Conservation (phyloP, 1,140 invertebrate genomes). For the Penaeus vannamei region DNA sequence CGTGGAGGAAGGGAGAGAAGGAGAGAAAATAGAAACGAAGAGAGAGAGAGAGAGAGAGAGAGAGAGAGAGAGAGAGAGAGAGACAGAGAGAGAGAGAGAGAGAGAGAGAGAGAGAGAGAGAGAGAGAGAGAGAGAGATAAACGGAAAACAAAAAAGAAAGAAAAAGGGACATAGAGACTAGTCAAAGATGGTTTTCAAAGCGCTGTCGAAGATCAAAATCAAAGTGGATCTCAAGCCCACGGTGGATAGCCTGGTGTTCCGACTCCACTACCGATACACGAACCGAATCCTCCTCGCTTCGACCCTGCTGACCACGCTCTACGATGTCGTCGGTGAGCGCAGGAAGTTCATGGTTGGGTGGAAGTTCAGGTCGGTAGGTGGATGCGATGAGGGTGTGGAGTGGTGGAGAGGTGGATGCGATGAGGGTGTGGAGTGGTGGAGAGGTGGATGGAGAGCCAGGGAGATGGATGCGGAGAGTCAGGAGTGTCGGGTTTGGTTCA, state of each 20-base stretch:
- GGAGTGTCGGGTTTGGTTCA: too few relatives aligned
- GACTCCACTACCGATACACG: conserved; percentile 75
- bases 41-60: background rate
- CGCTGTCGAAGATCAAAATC: conserved; percentile 47
- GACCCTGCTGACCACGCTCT: conserved; percentile 71
- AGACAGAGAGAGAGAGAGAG: background rate
- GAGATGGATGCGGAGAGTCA: too few relatives aligned
- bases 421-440: too few relatives aligned
- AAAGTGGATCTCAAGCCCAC: conserved; percentile 66
- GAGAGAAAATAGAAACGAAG: background rate
- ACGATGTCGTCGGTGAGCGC: conserved; percentile 53
- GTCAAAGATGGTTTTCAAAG: conserved; percentile 18
- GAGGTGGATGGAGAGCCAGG: too few relatives aligned
- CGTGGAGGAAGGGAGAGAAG: background rate
- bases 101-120: background rate
- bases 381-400: too few relatives aligned
- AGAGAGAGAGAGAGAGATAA: background rate
- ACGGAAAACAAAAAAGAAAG: background rate
- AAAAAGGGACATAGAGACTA: too few relatives aligned
- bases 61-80: background rate
- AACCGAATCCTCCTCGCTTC: conserved; percentile 74
- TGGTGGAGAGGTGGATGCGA: too few relatives aligned
- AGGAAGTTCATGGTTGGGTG: background rate
- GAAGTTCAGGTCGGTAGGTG: too few relatives aligned
- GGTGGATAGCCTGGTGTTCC: conserved; percentile 74